phyloP scores from a whole-genome alignment of 1,140 invertebrate genomes.

The Temnothorax nylanderi region DNA sequence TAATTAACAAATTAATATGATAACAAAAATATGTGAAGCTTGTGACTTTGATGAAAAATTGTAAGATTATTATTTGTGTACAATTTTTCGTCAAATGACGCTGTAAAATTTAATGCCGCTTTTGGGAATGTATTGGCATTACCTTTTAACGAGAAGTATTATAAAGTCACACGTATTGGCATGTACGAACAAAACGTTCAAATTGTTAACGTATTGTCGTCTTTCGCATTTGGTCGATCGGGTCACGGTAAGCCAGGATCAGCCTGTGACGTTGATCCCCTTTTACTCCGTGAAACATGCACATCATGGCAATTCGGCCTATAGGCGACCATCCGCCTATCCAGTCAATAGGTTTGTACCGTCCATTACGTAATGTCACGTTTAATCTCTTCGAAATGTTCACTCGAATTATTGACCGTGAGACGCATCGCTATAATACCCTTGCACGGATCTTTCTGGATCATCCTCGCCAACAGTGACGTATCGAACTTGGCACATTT shows the following conservation, averaged over 20 bases:
- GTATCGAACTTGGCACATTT: not conserved
- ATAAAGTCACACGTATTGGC: not conserved
- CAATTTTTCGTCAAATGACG: not conserved
- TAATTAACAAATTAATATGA: not conserved
- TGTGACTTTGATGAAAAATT: not conserved
- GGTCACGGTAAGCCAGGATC: conserved; percentile 39
- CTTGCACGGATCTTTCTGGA: not conserved
- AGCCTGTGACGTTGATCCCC: conserved; percentile 34
- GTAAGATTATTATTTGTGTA: not conserved
- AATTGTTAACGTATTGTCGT: conserved; percentile 35
- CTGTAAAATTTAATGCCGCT: not conserved
- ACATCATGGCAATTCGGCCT: conserved; percentile 20
- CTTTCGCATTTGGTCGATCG: conserved; percentile 16
- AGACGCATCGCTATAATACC: not conserved
- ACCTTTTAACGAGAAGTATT: not conserved
- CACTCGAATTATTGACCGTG: conserved; percentile 20
- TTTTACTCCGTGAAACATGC: conserved; percentile 33
- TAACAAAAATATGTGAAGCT: not conserved
- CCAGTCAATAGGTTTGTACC: conserved; percentile 43
- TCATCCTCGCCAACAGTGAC: not conserved
- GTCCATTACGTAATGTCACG: conserved; percentile 55
- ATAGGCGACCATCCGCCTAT: conserved; percentile 5
- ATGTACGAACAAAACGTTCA: conserved; percentile 6
- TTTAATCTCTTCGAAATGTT: conserved; percentile 56
- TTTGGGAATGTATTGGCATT: not conserved